Evolutionary conservation across 2,797 vertebrate genomes (phyloP), one percentile per base, ranked within the genome.

Genomic region (Potorous gilbertii): DNA sequence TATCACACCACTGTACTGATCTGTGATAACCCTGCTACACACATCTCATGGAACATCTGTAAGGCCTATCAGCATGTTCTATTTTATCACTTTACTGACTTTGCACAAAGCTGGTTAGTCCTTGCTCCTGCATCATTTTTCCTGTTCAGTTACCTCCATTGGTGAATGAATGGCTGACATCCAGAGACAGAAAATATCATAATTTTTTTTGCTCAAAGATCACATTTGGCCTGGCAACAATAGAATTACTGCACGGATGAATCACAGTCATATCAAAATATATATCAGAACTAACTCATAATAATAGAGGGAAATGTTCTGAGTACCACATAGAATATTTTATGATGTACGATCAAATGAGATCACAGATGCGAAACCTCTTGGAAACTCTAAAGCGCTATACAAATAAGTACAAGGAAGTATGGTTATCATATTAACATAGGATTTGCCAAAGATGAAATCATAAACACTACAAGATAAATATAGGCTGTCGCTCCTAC

Each of bases 381-480:
- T 87, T 87, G 74, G 74, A 87, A 87, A 50, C 74, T 81, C 21
- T 87, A 50, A 87, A 87, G 74, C 10, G 40, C 21, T 87, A 87
- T 87, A 87, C 74, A 87, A 87, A 50, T 87, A 28, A 87, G 40
- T 50, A 50, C 21, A 87, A 50, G 40, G 24, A 40, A 50, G 40
- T 87, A 50, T 12, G 40, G 28, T 87, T 46, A 87, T 50, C 40
- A 50, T 12, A 96, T 97, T 95, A 28, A 91, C 89, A 40, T 55
- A 54, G 59, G 90, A 95, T 93, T 96, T 95, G 93, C 56, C 40
- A 92, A 97, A 96, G 62, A 94, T 74, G 54, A 29, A 94, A 94
- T 95, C 55, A 94, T 94, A 94, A 96, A 96, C 56, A 90, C 81
- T 9, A 90, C 50, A 93, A 96, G 91, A 96, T 95, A 81, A 62